A percentile compares a stretch with the other conserved stretches of the same genome.
These are phyloP conservation scores for Masnerella sp. DNA, from an alignment of 2,888 invertebrate species.

Conservation along the genomic window DNA sequence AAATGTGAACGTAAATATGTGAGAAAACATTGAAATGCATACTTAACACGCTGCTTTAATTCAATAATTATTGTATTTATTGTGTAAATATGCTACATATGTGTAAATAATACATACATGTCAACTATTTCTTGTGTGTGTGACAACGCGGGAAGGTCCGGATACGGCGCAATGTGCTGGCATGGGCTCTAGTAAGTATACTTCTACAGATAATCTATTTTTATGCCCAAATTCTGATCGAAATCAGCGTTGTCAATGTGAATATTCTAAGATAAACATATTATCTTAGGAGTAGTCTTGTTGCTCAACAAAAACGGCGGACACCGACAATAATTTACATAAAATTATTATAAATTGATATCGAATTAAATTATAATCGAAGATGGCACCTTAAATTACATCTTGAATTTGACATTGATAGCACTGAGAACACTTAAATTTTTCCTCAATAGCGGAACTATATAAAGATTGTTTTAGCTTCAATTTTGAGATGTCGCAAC, in stretches of 20 bases:
- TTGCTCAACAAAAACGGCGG: no score
- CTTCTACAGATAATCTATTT: conserved; percentile 50
- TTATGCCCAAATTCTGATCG: conserved; percentile 13
- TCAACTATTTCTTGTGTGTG: conserved; percentile 75
- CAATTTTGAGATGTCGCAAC: conserved; percentile 6
- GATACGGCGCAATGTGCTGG: conserved; percentile 81
- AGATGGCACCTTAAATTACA: no score
- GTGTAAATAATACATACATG: conserved; percentile 76
- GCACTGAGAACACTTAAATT: no score
- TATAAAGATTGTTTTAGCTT: conserved; percentile 1
- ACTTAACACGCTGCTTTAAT: conserved; percentile 43
- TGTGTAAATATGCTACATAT: conserved; percentile 64
- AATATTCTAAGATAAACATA: background rate
- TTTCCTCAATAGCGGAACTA: no score
- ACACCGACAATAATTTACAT: no score
- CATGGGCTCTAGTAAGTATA: conserved; percentile 81
- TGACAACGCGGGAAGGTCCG: conserved; percentile 79
- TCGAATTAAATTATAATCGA: no score
- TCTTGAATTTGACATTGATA: no score
- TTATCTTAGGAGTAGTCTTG: conserved; percentile 3
- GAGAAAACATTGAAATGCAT: no score
- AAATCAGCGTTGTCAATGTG: conserved; percentile 31
- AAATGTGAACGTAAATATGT: conserved; percentile 12
- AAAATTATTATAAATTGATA: no score
- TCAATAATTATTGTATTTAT: conserved; percentile 26